phyloP scores from a whole-genome alignment of 1,140 invertebrate species.

The Branchinecta lynchi region DNA sequence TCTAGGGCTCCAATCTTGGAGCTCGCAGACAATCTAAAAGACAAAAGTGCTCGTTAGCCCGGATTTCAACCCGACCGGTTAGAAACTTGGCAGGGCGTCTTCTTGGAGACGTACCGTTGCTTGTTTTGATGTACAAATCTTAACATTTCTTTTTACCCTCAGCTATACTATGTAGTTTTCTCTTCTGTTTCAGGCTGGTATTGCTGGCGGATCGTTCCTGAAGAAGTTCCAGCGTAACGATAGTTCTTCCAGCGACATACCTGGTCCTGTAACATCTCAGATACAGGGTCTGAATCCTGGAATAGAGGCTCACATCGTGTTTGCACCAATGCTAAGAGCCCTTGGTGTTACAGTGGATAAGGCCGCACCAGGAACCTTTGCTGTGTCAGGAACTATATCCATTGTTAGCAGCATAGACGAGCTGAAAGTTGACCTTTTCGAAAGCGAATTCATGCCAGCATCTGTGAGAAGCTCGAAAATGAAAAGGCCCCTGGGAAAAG shows the following conservation, averaged over 20 bases:
- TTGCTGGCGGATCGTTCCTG: not conserved
- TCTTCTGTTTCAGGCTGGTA: conserved; percentile 1
- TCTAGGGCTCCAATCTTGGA: no score
- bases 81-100: no score
- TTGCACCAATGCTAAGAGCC: conserved; percentile 65
- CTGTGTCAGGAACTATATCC: conserved; percentile 14
- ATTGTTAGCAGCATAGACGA: conserved; percentile 19
- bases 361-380: conserved; percentile 5
- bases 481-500: conserved; percentile 32
- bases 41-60: no score
- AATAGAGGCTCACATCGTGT: conserved; percentile 79
- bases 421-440: conserved; percentile 19
- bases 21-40: no score
- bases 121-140: no score
- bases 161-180: not conserved
- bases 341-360: conserved; percentile 33
- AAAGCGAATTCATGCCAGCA: conserved; percentile 17
- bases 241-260: not conserved
- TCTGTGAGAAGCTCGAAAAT: conserved; percentile 25
- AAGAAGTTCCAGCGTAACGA: not conserved
- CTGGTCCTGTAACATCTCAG: not conserved
- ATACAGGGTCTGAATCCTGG: conserved; percentile 28
- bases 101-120: no score
- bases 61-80: no score
- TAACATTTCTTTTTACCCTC: no score